phyloP scores from a whole-genome alignment of 2,888 invertebrate species.

The Smittia sp. region DNA sequence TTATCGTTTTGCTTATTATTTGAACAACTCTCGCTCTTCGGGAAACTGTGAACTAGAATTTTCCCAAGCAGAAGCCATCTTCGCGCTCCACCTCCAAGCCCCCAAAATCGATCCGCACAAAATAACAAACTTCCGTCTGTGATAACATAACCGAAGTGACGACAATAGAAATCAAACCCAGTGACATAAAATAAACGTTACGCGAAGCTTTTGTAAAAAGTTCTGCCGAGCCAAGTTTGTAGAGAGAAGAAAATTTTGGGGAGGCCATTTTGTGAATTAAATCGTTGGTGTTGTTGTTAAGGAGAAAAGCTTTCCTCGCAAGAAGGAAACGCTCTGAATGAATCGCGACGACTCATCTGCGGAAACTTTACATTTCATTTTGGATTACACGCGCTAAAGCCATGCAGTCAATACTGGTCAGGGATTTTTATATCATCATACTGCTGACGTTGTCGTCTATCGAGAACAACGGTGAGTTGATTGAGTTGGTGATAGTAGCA shows the following conservation, averaged over 20 bases:
- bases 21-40: neutral
- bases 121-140: neutral
- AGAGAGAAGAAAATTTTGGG: neutral
- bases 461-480: slow-evolving; percentile 31
- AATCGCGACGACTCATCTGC: neutral
- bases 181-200: neutral
- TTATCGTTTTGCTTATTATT: neutral
- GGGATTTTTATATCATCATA: slow-evolving; percentile 26
- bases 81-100: no score
- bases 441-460: slow-evolving; percentile 17
- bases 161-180: neutral
- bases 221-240: neutral
- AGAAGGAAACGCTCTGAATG: slow-evolving; percentile 8
- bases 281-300: neutral
- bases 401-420: slow-evolving; percentile 30
- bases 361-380: neutral
- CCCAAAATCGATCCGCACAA: neutral
- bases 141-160: neutral
- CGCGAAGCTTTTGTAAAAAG: neutral
- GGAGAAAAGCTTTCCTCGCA: neutral
- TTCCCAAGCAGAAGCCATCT: no score
- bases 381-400: neutral
- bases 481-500: no score
- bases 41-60: no score
- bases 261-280: slow-evolving; percentile 35